A percentile compares a stretch with the other conserved stretches of the same genome.
These are phyloP conservation scores for Triops longicaudatus DNA, from an alignment of 1,140 invertebrate genomes.

Conservation along the genomic window DNA sequence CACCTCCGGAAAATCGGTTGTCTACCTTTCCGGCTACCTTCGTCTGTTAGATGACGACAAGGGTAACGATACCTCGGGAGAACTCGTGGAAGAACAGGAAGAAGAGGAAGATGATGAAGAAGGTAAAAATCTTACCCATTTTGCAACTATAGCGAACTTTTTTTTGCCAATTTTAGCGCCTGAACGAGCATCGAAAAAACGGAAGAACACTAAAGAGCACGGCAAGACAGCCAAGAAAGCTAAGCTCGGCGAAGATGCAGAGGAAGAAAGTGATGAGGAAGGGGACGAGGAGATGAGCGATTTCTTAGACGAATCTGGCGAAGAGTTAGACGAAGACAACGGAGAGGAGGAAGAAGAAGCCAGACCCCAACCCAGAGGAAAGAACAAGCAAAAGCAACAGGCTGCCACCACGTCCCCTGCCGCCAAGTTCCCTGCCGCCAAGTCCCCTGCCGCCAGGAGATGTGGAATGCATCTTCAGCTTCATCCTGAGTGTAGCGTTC, in stretches of 20 bases:
- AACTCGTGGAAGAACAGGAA: conserved; percentile 41
- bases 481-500: conserved; percentile 70
- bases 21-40: conserved; percentile 49
- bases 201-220: conserved; percentile 34
- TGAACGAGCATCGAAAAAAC: conserved; percentile 35
- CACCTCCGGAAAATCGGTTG: conserved; percentile 55
- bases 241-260: too few relatives aligned
- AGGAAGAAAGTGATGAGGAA: too few relatives aligned
- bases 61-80: conserved; percentile 43
- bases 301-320: conserved; percentile 27
- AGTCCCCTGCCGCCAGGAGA: too few relatives aligned
- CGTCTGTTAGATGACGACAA: conserved; percentile 44
- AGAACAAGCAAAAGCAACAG: conserved; percentile 30
- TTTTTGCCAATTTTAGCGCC: background rate
- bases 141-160: too few relatives aligned
- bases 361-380: conserved; percentile 27
- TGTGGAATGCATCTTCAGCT: conserved; percentile 71
- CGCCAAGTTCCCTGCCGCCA: too few relatives aligned
- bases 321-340: conserved; percentile 17
- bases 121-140: too few relatives aligned
- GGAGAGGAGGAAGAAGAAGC: conserved; percentile 27
- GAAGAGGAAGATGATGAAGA: conserved; percentile 39
- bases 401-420: conserved; percentile 41
- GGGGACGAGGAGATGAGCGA: conserved; percentile 33
- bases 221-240: conserved; percentile 28